Percentiles rank a stretch among this genome's conserved stretches.
Conservation (phyloP, 2,113 vertebrate genomes). For the Bubo blakistoni region DNA sequence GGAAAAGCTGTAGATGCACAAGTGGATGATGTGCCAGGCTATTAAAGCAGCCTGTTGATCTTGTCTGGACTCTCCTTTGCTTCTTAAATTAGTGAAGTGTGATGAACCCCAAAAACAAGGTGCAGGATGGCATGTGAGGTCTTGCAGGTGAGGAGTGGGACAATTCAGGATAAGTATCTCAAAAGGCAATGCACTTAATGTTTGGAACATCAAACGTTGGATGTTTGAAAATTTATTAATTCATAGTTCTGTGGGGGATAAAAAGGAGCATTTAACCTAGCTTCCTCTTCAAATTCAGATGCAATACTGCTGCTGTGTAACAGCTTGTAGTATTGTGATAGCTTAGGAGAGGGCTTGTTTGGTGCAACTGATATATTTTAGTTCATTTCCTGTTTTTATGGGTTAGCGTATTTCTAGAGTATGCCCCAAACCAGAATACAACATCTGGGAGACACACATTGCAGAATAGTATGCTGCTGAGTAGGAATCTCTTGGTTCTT, state of each 20-base stretch:
- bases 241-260: not conserved
- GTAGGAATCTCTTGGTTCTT: not conserved
- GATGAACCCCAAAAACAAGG: not conserved
- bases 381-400: constrained; percentile 25
- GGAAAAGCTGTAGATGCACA: not conserved
- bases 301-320: not conserved
- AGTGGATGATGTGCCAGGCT: not conserved
- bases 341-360: not conserved
- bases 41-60: not conserved
- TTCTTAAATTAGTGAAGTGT: not conserved
- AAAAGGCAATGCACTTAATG: not conserved
- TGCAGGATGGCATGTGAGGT: not conserved
- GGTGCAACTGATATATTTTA: not conserved
- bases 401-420: not conserved
- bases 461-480: not conserved
- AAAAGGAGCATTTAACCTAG: not conserved
- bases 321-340: not conserved
- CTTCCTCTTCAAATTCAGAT: not conserved
- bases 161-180: not conserved
- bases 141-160: not conserved
- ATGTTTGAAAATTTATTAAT: not conserved
- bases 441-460: not conserved
- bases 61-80: not conserved
- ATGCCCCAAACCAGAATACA: not conserved
- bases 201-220: accelerated